A percentile compares a stretch with the other conserved stretches of the same genome.
phyloP scores from a whole-genome alignment of 1,140 invertebrate species.

The Lucilia sericata region DNA sequence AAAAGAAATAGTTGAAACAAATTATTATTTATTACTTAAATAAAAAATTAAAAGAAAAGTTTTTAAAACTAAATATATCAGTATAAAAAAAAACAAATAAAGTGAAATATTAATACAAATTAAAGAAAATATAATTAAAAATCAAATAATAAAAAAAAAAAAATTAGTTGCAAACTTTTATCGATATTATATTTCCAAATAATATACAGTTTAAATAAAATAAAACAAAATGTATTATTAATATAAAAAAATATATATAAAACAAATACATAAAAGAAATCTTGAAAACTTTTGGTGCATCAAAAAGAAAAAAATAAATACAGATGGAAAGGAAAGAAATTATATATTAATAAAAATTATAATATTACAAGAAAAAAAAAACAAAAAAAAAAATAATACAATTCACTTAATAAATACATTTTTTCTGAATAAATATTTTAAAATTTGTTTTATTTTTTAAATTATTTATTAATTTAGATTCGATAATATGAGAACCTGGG shows the following conservation, averaged over 20 bases:
- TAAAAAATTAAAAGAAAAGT: not conserved
- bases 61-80: slow-evolving; percentile 15
- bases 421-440: slow-evolving; percentile 37
- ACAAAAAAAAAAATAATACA: slow-evolving; percentile 37
- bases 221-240: not conserved
- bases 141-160: not conserved
- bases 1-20: not conserved
- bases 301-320: not conserved
- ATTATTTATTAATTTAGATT: too few species aligned
- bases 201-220: not conserved
- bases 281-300: slow-evolving; percentile 41
- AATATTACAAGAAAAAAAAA: slow-evolving; percentile 10
- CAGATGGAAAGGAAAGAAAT: slow-evolving; percentile 26
- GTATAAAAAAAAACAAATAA: not conserved
- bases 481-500: too few species aligned
- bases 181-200: not conserved
- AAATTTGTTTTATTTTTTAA: not conserved
- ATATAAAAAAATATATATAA: slow-evolving; percentile 2
- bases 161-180: slow-evolving; percentile 18
- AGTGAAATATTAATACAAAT: not conserved
- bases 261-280: slow-evolving; percentile 2
- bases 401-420: slow-evolving; percentile 44
- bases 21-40: not conserved
- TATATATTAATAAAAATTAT: slow-evolving; percentile 31
- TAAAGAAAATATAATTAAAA: not conserved